Conservation (phyloP, 1,140 invertebrate genomes). For the Rhynchophorus ferrugineus region DNA sequence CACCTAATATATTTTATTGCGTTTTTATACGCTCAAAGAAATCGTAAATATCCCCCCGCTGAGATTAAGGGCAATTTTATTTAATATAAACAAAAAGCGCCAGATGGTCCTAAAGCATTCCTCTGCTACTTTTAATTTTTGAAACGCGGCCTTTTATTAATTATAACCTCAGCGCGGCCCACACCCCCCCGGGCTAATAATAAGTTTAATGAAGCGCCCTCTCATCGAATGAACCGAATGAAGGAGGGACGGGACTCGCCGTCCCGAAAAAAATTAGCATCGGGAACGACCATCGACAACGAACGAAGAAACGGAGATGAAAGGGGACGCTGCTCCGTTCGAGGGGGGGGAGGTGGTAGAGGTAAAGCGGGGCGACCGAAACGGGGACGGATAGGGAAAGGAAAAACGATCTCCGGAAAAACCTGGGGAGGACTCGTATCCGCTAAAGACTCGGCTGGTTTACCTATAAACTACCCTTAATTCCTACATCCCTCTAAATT, state of each 20-base stretch:
- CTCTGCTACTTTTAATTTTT: slow-evolving; percentile 10
- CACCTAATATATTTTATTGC: too few relatives aligned
- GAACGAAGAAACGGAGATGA: slow-evolving; percentile 10
- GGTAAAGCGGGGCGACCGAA: slow-evolving; percentile 5
- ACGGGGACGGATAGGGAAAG: too few relatives aligned
- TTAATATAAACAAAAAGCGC: too few relatives aligned
- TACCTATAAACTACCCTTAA: slow-evolving; percentile 46
- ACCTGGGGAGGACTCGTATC: slow-evolving; percentile 27
- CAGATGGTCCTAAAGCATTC: too few relatives aligned
- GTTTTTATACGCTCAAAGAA: too few relatives aligned
- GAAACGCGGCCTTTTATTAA: slow-evolving; percentile 16
- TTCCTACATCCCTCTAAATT: slow-evolving; percentile 45
- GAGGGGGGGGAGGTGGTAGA: slow-evolving; percentile 12
- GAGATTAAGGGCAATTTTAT: too few relatives aligned
- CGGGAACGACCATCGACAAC: slow-evolving; percentile 20
- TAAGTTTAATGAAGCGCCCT: slow-evolving; percentile 31
- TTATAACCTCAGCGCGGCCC: slow-evolving; percentile 27
- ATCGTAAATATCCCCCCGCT: too few relatives aligned
- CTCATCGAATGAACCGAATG: slow-evolving; percentile 21
- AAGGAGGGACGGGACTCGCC: slow-evolving; percentile 5
- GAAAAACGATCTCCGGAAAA: slow-evolving; percentile 10
- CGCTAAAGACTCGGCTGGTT: slow-evolving; percentile 41
- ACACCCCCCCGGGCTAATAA: slow-evolving; percentile 19
- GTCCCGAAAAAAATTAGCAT: slow-evolving; percentile 31
- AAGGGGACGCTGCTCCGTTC: slow-evolving; percentile 6